phyloP scores from a whole-genome alignment of 2,113 vertebrate species.

The Bostrychus sinensis region DNA sequence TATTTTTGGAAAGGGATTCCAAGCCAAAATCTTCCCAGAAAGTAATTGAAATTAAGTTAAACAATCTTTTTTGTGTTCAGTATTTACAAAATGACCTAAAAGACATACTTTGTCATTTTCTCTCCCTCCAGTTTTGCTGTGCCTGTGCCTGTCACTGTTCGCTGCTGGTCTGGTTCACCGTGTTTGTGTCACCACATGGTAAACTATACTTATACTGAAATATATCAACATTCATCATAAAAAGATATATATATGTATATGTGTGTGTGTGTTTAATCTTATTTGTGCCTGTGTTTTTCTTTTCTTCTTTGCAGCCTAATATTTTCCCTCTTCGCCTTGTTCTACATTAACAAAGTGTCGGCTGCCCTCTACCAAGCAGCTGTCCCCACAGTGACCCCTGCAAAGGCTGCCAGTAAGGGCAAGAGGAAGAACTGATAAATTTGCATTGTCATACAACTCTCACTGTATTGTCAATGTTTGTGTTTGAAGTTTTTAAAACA shows the following conservation, averaged over 20 bases:
- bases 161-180: constrained; percentile 95
- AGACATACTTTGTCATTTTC: no score
- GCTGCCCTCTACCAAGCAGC: constrained; percentile 90
- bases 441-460: constrained; percentile 7
- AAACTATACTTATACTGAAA: constrained; percentile 48
- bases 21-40: constrained; percentile 96
- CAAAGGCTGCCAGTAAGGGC: constrained; percentile 88
- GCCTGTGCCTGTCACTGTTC: constrained; percentile 89
- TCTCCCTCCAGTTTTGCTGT: constrained; percentile 83
- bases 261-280: no score
- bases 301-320: constrained; percentile 83
- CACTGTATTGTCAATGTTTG: not conserved
- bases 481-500: not conserved
- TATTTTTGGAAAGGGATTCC: constrained; percentile 96
- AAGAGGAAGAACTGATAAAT: constrained; percentile 89
- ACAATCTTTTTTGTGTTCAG: no score
- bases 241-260: no score
- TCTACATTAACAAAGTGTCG: constrained; percentile 98
- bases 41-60: no score
- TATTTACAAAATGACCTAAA: no score
- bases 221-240: not conserved
- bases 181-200: constrained; percentile 98
- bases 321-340: constrained; percentile 91
- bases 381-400: constrained; percentile 63
- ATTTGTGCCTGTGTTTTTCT: not conserved